These are phyloP conservation scores for Bombus affinis DNA, from an alignment of 1,140 invertebrate genomes.

Conservation along the genomic window DNA sequence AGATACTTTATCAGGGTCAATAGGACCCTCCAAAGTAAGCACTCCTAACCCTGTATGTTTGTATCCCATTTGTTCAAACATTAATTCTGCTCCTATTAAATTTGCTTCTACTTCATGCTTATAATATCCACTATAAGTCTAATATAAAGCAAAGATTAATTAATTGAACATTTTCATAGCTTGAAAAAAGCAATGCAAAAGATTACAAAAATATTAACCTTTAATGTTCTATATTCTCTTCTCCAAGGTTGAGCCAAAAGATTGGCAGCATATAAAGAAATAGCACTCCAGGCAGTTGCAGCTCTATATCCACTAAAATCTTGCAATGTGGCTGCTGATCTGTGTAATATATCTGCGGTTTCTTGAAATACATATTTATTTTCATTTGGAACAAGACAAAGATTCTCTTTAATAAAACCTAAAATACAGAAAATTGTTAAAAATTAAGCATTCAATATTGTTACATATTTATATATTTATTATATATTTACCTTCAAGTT, in stretches of 20 bases:
- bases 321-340: slow-evolving; percentile 86
- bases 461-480: background rate
- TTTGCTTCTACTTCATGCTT: slow-evolving; percentile 93
- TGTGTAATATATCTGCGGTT: slow-evolving; percentile 88
- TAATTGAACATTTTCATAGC: background rate
- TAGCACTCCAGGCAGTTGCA: slow-evolving; percentile 90
- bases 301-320: slow-evolving; percentile 92
- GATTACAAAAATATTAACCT: slow-evolving; percentile 82
- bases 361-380: slow-evolving; percentile 90
- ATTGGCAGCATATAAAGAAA: slow-evolving; percentile 93
- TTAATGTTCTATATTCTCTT: slow-evolving; percentile 91
- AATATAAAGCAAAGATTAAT: slow-evolving; percentile 61
- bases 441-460: background rate
- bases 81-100: slow-evolving; percentile 87
- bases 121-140: slow-evolving; percentile 93
- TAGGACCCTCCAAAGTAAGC: slow-evolving; percentile 86
- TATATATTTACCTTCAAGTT: slow-evolving; percentile 86
- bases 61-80: slow-evolving; percentile 93
- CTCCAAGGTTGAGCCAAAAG: slow-evolving; percentile 93
- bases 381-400: slow-evolving; percentile 90
- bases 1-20: slow-evolving; percentile 91
- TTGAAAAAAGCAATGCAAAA: background rate
- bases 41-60: slow-evolving; percentile 84
- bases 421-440: slow-evolving; percentile 71
- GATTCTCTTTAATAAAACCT: slow-evolving; percentile 90